These are phyloP conservation scores for Leucophenga maculata DNA, from an alignment of 2,888 invertebrate species.

Conservation along the genomic window DNA sequence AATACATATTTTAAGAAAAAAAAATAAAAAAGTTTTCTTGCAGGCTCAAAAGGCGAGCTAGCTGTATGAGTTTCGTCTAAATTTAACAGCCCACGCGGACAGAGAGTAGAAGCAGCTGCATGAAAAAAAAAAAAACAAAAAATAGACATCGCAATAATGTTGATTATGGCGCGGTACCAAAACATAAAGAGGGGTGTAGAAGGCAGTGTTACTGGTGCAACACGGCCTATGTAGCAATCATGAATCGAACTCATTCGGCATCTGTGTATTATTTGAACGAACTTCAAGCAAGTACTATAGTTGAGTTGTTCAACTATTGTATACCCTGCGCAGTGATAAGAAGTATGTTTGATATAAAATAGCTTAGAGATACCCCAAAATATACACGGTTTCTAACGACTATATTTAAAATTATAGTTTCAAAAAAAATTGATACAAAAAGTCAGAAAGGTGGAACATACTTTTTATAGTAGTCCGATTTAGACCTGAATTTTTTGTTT, in stretches of 20 bases:
- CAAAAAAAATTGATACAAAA: too few species aligned
- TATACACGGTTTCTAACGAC: too few species aligned
- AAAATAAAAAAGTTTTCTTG: not conserved
- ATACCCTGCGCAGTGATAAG: too few species aligned
- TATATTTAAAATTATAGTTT: too few species aligned
- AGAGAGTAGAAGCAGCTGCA: conserved; percentile 21
- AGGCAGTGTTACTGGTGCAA: conserved; percentile 13
- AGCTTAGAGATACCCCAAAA: too few species aligned
- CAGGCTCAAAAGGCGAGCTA: conserved; percentile 11
- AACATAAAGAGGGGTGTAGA: not conserved
- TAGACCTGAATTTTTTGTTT: too few species aligned
- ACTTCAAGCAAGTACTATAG: not conserved
- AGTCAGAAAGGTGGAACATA: too few species aligned
- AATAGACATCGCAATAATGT: not conserved
- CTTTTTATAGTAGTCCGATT: too few species aligned
- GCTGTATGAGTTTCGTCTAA: conserved; percentile 25
- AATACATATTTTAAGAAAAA: not conserved
- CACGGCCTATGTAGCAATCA: conserved; percentile 30
- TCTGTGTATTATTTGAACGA: not conserved
- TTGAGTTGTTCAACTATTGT: too few species aligned
- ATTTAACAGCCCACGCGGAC: conserved; percentile 34
- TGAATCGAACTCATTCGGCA: conserved; percentile 14
- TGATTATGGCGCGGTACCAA: not conserved
- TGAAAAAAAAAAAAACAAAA: conserved; percentile 8
- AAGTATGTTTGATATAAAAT: too few species aligned